Evolutionary conservation across 2,113 vertebrate species (phyloP).

Genomic region (Pica pica): DNA sequence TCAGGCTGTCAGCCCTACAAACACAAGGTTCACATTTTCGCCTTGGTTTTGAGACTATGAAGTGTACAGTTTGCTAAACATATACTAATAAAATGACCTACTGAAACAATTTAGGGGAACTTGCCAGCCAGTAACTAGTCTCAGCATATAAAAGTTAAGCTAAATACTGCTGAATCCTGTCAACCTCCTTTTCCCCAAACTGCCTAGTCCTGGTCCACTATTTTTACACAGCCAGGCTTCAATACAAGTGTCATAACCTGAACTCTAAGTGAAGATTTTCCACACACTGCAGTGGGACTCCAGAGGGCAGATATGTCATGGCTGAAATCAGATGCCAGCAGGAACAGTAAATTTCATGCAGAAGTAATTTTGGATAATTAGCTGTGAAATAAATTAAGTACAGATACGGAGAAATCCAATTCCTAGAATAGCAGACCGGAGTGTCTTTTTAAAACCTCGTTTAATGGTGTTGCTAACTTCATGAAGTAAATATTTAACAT

Average conservation of each 20-base stretch:
- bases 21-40: background rate
- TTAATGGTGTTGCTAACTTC: background rate
- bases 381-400: background rate
- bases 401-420: background rate
- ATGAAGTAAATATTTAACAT: background rate
- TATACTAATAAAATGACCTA: background rate
- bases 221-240: background rate
- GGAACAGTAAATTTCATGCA: background rate
- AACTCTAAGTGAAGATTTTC: background rate
- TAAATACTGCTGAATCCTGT: background rate
- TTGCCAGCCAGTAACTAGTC: background rate
- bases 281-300: rapidly evolving
- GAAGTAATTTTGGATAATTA: background rate
- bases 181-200: background rate
- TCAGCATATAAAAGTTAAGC: background rate
- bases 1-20: background rate
- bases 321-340: background rate
- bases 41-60: background rate
- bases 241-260: background rate
- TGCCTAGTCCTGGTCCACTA: background rate
- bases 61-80: background rate
- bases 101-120: background rate
- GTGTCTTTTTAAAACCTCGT: background rate
- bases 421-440: background rate
- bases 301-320: background rate